Base-by-base conservation (phyloP, 23 tunicate genomes). In the Botrylloides violaceus region DNA sequence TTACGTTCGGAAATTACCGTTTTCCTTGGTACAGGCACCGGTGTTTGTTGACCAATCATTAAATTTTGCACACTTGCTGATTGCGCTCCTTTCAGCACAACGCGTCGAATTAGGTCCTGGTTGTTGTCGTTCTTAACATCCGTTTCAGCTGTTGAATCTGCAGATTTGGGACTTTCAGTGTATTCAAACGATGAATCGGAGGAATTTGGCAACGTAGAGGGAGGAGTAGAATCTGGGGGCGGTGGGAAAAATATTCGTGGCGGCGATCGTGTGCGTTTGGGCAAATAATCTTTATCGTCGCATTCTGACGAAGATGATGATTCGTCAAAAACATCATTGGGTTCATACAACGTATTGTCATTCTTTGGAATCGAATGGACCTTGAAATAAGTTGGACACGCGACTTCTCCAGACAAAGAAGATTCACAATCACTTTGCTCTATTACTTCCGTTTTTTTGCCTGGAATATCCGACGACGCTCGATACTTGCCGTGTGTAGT, bases 151-250 rank as follows among this genome's bases (percentile, higher is more conserved):
- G 2, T 5, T 24, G 74, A 43, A 32, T 68, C 74, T 9, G 28
- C 28, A 37, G 29, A 2, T 3, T 31, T 27, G 6, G 70, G n/a
- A 19, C 7, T 31, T 3, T 31, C 36, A n/a, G 74, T 35, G 21
- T 36, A 22, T 1, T 32, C 12, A 19, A 9, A 36, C 21, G 74
- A 68, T 0, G 74, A 68, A 37, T 0, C 20, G 32, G 74, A 68
- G 7, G 74, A 68, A 0, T 39, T 39, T 7, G 74, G 74, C 5
- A 53, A 2, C 24, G 74, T 68, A 37, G 74, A 68, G 4, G 74
- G 74, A 39, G 74, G 74, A 5, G 74, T 32, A 39, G 19, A 68
- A n/a, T 39, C 56, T 0, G 74, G 74, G 6, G 74, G 74, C 4
- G 74, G 74, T 0, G 74, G 74, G 37, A 68, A 68, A 37, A 4